Percentiles rank a stretch among this genome's conserved stretches.
These are phyloP conservation scores for Misgurnus mizolepis DNA, from an alignment of 2,113 vertebrate genomes.

Conservation along the genomic window DNA sequence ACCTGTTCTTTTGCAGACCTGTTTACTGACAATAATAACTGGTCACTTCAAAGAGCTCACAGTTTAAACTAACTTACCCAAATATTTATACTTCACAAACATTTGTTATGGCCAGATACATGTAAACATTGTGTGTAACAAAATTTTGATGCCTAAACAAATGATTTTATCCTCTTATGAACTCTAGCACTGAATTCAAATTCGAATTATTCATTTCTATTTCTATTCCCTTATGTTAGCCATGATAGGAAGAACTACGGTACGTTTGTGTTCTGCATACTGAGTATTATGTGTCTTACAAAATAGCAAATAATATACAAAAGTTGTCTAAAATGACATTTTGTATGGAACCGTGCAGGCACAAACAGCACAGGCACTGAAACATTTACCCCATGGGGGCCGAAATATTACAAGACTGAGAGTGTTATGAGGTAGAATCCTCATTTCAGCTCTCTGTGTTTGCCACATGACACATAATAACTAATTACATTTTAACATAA, in stretches of 20 bases:
- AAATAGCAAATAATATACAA: conserved; percentile 20
- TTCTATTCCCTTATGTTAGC: too few relatives aligned
- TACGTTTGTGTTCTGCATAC: not conserved
- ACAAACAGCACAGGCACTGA: conserved; percentile 66
- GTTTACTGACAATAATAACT: conserved; percentile 15
- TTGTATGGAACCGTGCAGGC: conserved; percentile 49
- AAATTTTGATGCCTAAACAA: not conserved
- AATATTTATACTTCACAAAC: conserved; percentile 5
- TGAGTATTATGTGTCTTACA: not conserved
- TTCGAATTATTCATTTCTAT: too few relatives aligned
- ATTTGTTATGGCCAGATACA: conserved; percentile 42
- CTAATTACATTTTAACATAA: conserved; percentile 24
- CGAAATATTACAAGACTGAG: conserved; percentile 35
- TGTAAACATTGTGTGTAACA: conserved; percentile 39
- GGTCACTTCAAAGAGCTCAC: not conserved
- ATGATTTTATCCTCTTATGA: not conserved
- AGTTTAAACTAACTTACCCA: not conserved
- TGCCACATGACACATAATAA: conserved; percentile 39
- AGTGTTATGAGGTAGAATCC: conserved; percentile 43
- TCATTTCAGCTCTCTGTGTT: conserved; percentile 32
- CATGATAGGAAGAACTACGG: not conserved
- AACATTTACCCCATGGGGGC: conserved; percentile 68
- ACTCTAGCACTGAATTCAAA: not conserved
- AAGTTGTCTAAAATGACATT: conserved; percentile 36
- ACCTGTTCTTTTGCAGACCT: not conserved